Conservation (phyloP, 1,140 invertebrate species). For the Apis dorsata region DNA sequence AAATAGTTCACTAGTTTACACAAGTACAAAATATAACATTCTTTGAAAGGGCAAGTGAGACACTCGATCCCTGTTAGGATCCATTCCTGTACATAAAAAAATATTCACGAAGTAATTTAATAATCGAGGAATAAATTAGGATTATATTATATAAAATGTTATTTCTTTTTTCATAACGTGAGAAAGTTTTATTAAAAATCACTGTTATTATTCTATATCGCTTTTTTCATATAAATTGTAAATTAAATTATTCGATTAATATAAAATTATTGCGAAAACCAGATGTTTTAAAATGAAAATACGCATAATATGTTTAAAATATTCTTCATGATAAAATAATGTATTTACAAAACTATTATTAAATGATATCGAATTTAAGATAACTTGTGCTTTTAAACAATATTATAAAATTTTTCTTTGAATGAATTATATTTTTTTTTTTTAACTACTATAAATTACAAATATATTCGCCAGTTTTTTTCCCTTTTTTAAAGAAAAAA, state of each 20-base stretch:
- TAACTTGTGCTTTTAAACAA: background rate
- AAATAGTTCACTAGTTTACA: constrained; percentile 70
- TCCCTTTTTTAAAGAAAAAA: background rate
- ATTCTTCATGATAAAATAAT: constrained; percentile 24
- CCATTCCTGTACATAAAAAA: constrained; percentile 22
- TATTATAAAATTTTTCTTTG: background rate
- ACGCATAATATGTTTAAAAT: constrained; percentile 9
- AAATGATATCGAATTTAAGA: background rate
- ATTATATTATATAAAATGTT: constrained; percentile 16
- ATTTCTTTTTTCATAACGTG: background rate
- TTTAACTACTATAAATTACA: background rate
- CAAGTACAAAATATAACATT: constrained; percentile 74
- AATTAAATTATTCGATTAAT: constrained; percentile 11
- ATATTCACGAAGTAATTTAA: background rate
- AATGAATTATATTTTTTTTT: background rate
- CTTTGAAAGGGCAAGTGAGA: constrained; percentile 59
- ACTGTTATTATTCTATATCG: background rate
- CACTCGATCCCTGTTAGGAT: constrained; percentile 56
- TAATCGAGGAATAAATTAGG: background rate
- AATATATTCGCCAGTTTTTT: background rate
- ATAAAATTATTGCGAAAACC: constrained; percentile 17
- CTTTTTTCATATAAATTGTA: background rate
- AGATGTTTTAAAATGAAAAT: constrained; percentile 20
- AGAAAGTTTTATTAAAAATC: constrained; percentile 17
- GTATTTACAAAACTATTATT: constrained; percentile 1